These are phyloP conservation scores for Phrynocephalus versicolor DNA, from an alignment of 2,113 vertebrate species.

Conservation along the genomic window DNA sequence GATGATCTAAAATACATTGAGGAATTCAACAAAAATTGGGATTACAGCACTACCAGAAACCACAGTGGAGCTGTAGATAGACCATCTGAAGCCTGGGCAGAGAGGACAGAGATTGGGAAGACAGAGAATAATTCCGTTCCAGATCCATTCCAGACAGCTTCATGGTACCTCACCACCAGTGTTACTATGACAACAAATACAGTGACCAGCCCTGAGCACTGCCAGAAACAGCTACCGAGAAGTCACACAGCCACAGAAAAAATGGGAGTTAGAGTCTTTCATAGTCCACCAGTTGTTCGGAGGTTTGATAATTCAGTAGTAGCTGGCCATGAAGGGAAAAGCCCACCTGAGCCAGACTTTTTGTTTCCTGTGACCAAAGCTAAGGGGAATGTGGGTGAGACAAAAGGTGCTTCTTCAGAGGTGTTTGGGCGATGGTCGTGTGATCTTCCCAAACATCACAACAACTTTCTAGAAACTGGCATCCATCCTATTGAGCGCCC, in stretches of 20 bases:
- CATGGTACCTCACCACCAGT: constrained; percentile 96
- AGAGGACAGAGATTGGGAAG: constrained; percentile 77
- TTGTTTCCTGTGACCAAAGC: constrained; percentile 80
- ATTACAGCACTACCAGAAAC: constrained; percentile 71
- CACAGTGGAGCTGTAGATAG: constrained; percentile 58
- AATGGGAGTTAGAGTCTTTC: constrained; percentile 82
- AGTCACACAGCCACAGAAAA: constrained; percentile 75
- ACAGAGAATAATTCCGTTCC: constrained; percentile 55
- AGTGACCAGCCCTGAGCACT: constrained; percentile 88
- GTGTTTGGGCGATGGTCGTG: constrained; percentile 86
- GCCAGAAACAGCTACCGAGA: constrained; percentile 82
- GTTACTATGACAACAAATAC: constrained; percentile 94
- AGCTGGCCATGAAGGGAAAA: constrained; percentile 60
- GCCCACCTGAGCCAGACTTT: constrained; percentile 77
- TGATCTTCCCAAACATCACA: constrained; percentile 78
- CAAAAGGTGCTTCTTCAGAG: constrained; percentile 76
- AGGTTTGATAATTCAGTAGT: constrained; percentile 69
- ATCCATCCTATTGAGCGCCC: constrained; percentile 75
- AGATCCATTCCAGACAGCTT: constrained; percentile 82
- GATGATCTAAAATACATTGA: constrained; percentile 98
- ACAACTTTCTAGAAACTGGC: constrained; percentile 75
- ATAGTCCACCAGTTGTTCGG: constrained; percentile 80
- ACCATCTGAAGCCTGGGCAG: constrained; percentile 77
- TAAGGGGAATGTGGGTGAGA: constrained; percentile 69
- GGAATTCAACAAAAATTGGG: constrained; percentile 95